Conservation (phyloP, 1,140 invertebrate species). For the Atta colombica region DNA sequence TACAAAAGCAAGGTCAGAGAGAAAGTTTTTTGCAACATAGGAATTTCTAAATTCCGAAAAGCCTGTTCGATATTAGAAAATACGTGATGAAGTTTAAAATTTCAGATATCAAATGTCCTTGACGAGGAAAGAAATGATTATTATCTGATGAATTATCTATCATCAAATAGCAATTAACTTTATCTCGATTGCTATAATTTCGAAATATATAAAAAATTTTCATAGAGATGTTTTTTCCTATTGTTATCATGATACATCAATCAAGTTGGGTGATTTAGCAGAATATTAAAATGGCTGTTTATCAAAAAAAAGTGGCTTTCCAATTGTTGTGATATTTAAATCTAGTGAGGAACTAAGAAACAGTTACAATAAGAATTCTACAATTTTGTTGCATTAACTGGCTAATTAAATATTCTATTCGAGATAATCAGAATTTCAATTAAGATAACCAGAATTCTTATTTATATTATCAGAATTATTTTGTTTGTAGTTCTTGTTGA, state of each 20-base stretch:
- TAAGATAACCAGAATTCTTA: too few species aligned
- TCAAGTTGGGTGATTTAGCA: neutral
- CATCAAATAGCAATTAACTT: neutral
- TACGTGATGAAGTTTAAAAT: neutral
- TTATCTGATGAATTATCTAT: neutral
- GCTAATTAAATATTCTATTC: too few species aligned
- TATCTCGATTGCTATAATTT: neutral
- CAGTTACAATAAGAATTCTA: too few species aligned
- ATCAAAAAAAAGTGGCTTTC: too few species aligned
- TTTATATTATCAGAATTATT: too few species aligned
- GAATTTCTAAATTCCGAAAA: constrained; percentile 7
- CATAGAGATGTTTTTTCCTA: neutral
- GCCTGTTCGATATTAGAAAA: neutral
- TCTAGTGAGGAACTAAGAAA: too few species aligned
- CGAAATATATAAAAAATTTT: neutral
- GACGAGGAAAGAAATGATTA: neutral
- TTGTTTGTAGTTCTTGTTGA: too few species aligned
- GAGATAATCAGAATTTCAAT: too few species aligned
- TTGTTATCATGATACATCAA: neutral
- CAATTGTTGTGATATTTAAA: too few species aligned
- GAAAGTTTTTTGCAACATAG: constrained; percentile 18
- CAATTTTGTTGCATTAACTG: too few species aligned
- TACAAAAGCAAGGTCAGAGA: constrained; percentile 34
- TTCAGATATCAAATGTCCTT: neutral
- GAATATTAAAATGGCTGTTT: too few species aligned